Percentiles rank a stretch among this genome's conserved stretches.
Evolutionary conservation across 2,113 vertebrate genomes (phyloP).

Genomic region (Nothoprocta perdicaria): DNA sequence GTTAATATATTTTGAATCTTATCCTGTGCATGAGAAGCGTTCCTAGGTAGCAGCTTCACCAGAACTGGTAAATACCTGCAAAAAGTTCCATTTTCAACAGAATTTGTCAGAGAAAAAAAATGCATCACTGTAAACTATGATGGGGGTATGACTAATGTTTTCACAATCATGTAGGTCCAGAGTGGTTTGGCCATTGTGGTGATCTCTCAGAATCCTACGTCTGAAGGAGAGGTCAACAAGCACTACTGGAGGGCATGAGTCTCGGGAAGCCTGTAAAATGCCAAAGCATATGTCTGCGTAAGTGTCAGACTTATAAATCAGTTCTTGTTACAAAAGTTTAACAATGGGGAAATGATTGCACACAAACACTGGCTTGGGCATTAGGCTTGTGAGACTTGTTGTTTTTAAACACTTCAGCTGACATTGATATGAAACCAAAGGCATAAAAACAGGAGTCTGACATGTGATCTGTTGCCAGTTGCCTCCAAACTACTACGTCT

Average conservation of each 20-base stretch:
- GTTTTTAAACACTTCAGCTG: slow-evolving; percentile 43
- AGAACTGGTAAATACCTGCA: not conserved
- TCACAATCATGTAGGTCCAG: not conserved
- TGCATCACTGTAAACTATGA: not conserved
- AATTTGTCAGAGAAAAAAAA: slow-evolving; percentile 13
- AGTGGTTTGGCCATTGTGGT: not conserved
- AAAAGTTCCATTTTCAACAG: not conserved
- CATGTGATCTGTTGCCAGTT: slow-evolving; percentile 39
- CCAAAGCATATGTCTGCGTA: not conserved
- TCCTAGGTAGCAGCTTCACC: not conserved
- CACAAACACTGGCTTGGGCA: slow-evolving; percentile 12
- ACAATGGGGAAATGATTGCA: slow-evolving; percentile 18
- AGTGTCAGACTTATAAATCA: slow-evolving; percentile 59
- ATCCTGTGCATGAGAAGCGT: not conserved
- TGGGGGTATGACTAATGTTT: not conserved
- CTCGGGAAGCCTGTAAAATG: not conserved
- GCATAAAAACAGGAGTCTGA: slow-evolving; percentile 34
- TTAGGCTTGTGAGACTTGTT: slow-evolving; percentile 17
- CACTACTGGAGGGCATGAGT: not conserved
- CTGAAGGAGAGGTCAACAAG: not conserved
- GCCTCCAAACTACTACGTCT: not conserved
- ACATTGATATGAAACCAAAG: not conserved
- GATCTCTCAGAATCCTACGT: not conserved
- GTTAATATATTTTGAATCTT: not conserved
- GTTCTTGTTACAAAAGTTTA: slow-evolving; percentile 37